phyloP scores from a whole-genome alignment of 2,797 vertebrate genomes.

The Tenualosa ilisha region DNA sequence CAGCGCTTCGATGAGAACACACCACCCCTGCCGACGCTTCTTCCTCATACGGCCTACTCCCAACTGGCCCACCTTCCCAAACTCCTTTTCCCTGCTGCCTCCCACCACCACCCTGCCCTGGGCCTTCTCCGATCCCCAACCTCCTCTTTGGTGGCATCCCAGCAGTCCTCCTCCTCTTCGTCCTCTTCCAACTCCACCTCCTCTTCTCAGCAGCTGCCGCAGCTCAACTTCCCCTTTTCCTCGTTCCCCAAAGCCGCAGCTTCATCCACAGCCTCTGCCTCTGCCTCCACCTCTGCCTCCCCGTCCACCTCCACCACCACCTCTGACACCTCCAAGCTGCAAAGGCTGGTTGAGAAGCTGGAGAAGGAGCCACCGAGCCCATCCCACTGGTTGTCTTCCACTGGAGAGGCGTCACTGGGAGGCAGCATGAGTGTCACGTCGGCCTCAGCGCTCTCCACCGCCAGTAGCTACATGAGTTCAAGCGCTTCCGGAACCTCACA shows the following conservation, averaged over 20 bases:
- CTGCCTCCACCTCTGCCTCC: constrained; percentile 51
- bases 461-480: constrained; percentile 66
- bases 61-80: constrained; percentile 76
- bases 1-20: constrained; percentile 80
- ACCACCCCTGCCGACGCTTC: constrained; percentile 71
- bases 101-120: constrained; percentile 69
- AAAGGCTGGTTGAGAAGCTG: constrained; percentile 88
- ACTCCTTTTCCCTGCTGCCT: constrained; percentile 75
- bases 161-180: constrained; percentile 55
- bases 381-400: constrained; percentile 65
- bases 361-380: constrained; percentile 74
- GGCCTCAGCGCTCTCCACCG: constrained; percentile 47
- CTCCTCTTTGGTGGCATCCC: constrained; percentile 62
- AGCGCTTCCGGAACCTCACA: constrained; percentile 68
- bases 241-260: constrained; percentile 69
- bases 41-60: constrained; percentile 74
- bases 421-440: constrained; percentile 52
- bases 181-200: constrained; percentile 52
- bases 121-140: constrained; percentile 67
- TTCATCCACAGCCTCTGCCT: neutral
- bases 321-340: constrained; percentile 90
- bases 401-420: constrained; percentile 62
- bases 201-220: constrained; percentile 62
- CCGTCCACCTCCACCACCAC: constrained; percentile 68
- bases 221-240: constrained; percentile 72